Percentiles rank a stretch among this genome's conserved stretches.
Evolutionary conservation across 1,140 invertebrate genomes (phyloP).

Genomic region (Pentalonia nigronervosa): DNA sequence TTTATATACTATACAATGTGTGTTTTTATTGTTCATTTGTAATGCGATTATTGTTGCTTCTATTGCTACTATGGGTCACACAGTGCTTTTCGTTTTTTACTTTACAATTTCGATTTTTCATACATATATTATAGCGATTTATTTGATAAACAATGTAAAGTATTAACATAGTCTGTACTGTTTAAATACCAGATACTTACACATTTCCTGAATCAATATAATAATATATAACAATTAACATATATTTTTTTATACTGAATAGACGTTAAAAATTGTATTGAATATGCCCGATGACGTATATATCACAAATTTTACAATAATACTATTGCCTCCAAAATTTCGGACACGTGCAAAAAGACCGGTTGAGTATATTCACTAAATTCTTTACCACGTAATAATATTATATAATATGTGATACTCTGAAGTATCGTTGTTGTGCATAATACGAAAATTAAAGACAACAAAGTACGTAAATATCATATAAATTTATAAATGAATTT

Average conservation of each 20-base stretch:
- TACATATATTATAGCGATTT: too few relatives aligned
- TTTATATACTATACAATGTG: background rate
- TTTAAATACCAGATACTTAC: too few relatives aligned
- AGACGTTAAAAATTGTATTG: background rate
- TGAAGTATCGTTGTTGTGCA: background rate
- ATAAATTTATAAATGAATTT: background rate
- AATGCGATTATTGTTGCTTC: background rate
- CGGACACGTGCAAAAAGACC: background rate
- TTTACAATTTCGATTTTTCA: background rate
- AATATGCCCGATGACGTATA: background rate
- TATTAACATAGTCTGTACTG: too few relatives aligned
- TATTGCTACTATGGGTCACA: background rate
- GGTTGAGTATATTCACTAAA: background rate
- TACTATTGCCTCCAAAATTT: background rate
- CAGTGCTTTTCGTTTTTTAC: background rate
- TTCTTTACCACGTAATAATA: background rate
- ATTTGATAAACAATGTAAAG: too few relatives aligned
- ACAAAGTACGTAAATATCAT: background rate
- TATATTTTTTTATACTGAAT: background rate
- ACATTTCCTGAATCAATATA: background rate
- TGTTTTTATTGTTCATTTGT: constrained; percentile 7
- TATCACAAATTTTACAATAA: background rate
- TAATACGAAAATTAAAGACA: background rate
- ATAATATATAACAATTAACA: background rate
- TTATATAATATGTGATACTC: background rate